A percentile compares a stretch with the other conserved stretches of the same genome.
Conservation (phyloP, 2,113 vertebrate species). For the Callipepla squamata region DNA sequence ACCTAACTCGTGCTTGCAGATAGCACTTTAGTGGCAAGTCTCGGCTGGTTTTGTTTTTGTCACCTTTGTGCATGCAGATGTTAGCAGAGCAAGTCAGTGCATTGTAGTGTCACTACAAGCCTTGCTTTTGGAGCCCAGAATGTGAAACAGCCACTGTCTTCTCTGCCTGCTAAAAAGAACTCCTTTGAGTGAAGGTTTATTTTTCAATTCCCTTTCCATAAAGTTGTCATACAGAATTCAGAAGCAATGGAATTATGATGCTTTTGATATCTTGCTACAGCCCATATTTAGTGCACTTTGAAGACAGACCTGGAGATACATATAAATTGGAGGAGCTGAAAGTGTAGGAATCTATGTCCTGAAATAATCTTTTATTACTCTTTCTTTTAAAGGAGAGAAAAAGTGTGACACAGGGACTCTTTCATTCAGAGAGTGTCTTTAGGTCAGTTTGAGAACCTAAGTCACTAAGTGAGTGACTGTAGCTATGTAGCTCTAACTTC, state of each 20-base stretch:
- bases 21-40: background rate
- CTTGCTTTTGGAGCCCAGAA: background rate
- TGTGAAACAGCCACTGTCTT: fast-evolving
- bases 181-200: background rate
- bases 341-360: background rate
- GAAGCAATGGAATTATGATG: background rate
- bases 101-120: background rate
- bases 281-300: background rate
- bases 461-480: background rate
- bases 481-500: background rate
- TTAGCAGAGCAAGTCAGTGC: background rate
- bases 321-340: background rate
- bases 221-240: background rate
- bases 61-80: background rate
- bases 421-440: background rate
- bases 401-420: background rate
- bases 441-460: background rate
- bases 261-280: background rate
- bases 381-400: background rate
- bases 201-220: background rate
- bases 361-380: background rate
- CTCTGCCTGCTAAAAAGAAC: background rate
- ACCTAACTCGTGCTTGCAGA: background rate
- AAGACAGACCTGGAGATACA: background rate
- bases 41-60: background rate